Evolutionary conservation across 1,140 invertebrate genomes (phyloP).

Genomic region (Phymorhynchus buccinoides): DNA sequence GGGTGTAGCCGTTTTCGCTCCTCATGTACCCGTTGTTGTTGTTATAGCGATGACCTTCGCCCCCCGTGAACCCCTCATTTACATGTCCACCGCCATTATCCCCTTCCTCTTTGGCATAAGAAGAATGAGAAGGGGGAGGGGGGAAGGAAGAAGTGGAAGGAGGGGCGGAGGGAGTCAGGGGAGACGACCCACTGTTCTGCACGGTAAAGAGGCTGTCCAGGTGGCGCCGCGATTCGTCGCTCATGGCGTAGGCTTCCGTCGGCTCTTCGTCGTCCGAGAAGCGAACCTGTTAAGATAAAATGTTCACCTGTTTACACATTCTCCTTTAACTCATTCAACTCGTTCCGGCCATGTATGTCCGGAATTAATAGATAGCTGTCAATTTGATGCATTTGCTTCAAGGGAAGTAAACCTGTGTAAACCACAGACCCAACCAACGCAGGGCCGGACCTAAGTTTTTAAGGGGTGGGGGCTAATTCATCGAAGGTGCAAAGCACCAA

Average conservation of each 20-base stretch:
- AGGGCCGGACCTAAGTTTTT: too few relatives aligned
- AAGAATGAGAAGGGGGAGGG: too few relatives aligned
- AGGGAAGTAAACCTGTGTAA: too few relatives aligned
- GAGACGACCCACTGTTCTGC: not conserved
- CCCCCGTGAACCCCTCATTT: not conserved
- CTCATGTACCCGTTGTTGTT: not conserved
- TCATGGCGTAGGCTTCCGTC: not conserved
- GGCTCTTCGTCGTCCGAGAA: constrained; percentile 14
- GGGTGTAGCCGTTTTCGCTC: not conserved
- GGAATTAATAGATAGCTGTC: too few relatives aligned
- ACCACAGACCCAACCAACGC: too few relatives aligned
- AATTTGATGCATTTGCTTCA: too few relatives aligned
- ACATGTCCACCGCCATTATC: not conserved
- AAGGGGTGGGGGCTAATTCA: too few relatives aligned
- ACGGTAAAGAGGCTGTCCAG: constrained; percentile 14
- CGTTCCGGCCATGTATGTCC: too few relatives aligned
- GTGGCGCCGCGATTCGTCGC: constrained; percentile 10
- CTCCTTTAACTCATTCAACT: too few relatives aligned
- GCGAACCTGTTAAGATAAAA: constrained; percentile 7
- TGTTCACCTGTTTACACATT: not conserved
- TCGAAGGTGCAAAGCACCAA: too few relatives aligned
- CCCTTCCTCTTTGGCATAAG: too few relatives aligned
- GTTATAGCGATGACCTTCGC: not conserved
- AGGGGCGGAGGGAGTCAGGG: not conserved
- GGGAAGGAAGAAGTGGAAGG: not conserved